Evolutionary conservation across 1,140 invertebrate species (phyloP), one percentile per base, ranked within the genome.

Genomic region (Drosophila parabipectinata): DNA sequence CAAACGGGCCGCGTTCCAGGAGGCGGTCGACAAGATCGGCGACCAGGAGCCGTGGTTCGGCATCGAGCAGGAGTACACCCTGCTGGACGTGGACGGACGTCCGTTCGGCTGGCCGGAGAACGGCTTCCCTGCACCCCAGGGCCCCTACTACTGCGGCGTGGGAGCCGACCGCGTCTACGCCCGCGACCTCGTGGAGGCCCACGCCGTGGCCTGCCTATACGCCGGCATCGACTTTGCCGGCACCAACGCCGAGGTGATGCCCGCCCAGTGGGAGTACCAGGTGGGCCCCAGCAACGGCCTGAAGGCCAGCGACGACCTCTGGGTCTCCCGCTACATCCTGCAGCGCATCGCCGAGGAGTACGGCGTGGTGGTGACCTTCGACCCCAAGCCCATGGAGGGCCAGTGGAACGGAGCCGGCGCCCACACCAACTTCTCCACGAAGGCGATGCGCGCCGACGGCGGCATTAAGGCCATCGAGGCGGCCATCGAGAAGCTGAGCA

Each of bases 171-270:
- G 97, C 10, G 97, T 98, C 0, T 97, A 97, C 71, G 98, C 97
- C 0, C 94, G 98, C 21, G 98, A 99, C 92, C 95, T 99, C 57
- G 96, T 98, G 0, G 97, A 98, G 91, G 96, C 97, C 24, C 97
- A 98, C 87, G 94, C 94, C 62, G 93, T 94, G 72, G 94, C 94
- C 75, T 97, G 96, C 84, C 92, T 99, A 0, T 98, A 98, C 87
- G 96, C 98, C 66, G 98, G 98, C 26, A 94, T 99, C 44, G 96
- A 96, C 39, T 96, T 99, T 72, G 94, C 95, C 41, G 98, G 98
- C 15, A 97, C 95, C 5, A 99, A 99, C 88, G 98, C 97, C 5
- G 98, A 99, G 92, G 98, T 98, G 12, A 98, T 98, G 97, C 97
- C 97, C 12, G 95, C 96, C 14, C 97, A 97, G 84, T 93, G 93